These are phyloP conservation scores for Premnoplex brunnescens DNA, from an alignment of 2,797 vertebrate genomes.

Conservation along the genomic window DNA sequence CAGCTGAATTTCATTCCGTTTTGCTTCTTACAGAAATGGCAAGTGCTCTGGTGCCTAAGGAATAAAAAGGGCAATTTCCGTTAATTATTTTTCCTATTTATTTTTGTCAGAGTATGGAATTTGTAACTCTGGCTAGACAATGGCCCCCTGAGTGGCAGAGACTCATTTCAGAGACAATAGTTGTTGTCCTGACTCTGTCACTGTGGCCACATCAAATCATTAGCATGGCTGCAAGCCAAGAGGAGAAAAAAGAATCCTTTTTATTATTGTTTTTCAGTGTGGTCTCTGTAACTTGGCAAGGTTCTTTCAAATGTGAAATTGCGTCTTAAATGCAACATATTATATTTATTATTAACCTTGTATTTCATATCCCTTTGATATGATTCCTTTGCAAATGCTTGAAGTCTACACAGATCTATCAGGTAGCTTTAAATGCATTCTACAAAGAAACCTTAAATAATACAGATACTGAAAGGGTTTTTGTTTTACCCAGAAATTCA, in stretches of 20 bases:
- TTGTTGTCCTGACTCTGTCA: slow-evolving; percentile 41
- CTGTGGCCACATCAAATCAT: slow-evolving; percentile 22
- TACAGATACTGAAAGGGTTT: slow-evolving; percentile 17
- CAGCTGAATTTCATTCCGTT: neutral
- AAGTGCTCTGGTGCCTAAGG: neutral
- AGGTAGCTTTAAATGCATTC: slow-evolving; percentile 51
- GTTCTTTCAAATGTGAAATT: slow-evolving; percentile 52
- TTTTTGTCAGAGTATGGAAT: neutral
- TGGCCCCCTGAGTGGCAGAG: neutral
- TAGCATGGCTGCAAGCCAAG: slow-evolving; percentile 26
- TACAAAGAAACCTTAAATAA: slow-evolving; percentile 65
- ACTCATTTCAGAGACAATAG: slow-evolving; percentile 31
- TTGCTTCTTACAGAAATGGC: neutral
- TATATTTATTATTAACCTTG: slow-evolving; percentile 67
- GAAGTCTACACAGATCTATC: slow-evolving; percentile 33
- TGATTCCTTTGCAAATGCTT: slow-evolving; percentile 49
- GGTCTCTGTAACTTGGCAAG: neutral
- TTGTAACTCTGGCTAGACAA: slow-evolving; percentile 3
- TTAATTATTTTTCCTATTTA: neutral
- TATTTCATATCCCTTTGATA: slow-evolving; percentile 67
- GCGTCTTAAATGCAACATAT: slow-evolving; percentile 44
- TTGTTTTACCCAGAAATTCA: slow-evolving; percentile 12
- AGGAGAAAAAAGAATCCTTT: neutral
- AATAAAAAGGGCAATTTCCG: neutral
- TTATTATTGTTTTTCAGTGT: slow-evolving; percentile 34